These are phyloP conservation scores for Drosophila nebulosa DNA, from an alignment of 1,140 invertebrate species.

Conservation along the genomic window DNA sequence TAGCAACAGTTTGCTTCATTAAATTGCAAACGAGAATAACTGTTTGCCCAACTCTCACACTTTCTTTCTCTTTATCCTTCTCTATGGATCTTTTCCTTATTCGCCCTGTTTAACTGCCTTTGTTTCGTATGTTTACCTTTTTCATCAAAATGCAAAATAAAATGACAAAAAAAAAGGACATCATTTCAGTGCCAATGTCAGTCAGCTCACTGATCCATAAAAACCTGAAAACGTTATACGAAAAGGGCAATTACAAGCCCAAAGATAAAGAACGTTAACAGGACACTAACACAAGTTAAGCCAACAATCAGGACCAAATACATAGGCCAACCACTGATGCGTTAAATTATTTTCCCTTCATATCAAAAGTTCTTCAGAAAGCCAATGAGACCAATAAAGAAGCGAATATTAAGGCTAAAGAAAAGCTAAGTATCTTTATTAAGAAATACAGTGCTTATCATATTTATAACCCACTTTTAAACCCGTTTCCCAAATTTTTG, in stretches of 20 bases:
- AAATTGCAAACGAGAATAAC: conserved; percentile 46
- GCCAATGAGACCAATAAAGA: not conserved
- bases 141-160: conserved; percentile 66
- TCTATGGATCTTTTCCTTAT: not conserved
- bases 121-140: conserved; percentile 30
- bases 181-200: conserved; percentile 9
- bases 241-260: conserved; percentile 46
- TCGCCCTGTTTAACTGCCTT: not conserved
- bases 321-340: conserved; percentile 51
- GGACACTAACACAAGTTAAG: not conserved
- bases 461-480: too few species aligned
- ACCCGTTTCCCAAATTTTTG: too few species aligned
- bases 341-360: conserved; percentile 63
- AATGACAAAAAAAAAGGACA: conserved; percentile 31
- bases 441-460: too few species aligned
- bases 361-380: not conserved
- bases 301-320: conserved; percentile 51
- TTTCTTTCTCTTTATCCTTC: not conserved
- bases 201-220: conserved; percentile 45
- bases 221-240: conserved; percentile 18
- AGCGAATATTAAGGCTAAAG: not conserved
- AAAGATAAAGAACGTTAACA: not conserved
- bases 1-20: conserved; percentile 51
- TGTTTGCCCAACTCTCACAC: not conserved
- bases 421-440: too few species aligned